Evolutionary conservation across 2,797 vertebrate genomes (phyloP).

Genomic region (Manis crassicaudata): DNA sequence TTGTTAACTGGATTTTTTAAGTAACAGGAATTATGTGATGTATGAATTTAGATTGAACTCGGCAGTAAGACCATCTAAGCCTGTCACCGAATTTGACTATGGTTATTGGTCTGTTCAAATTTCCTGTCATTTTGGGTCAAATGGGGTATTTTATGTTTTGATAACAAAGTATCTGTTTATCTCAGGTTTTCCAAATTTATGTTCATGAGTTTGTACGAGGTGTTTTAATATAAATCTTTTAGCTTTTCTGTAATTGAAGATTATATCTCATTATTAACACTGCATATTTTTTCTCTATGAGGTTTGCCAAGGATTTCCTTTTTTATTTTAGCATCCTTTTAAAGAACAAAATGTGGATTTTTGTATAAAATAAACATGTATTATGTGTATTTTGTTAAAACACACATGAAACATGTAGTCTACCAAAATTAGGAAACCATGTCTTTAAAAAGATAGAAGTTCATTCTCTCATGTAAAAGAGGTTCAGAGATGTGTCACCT

Average conservation of each 20-base stretch:
- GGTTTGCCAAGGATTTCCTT: neutral
- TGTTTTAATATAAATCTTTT: slow-evolving; percentile 22
- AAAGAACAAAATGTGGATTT: slow-evolving; percentile 40
- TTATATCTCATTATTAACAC: neutral
- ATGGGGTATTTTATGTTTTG: slow-evolving; percentile 44
- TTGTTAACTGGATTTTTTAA: slow-evolving; percentile 64
- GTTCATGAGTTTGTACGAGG: neutral
- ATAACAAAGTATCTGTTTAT: slow-evolving; percentile 34
- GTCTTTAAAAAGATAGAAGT: neutral
- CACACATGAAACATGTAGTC: neutral
- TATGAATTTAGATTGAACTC: slow-evolving; percentile 61
- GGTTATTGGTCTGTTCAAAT: slow-evolving; percentile 40
- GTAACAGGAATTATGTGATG: slow-evolving; percentile 55
- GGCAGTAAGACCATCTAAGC: slow-evolving; percentile 35
- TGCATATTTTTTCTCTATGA: neutral
- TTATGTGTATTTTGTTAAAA: too few species aligned
- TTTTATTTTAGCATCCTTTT: neutral
- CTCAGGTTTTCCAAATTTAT: slow-evolving; percentile 25
- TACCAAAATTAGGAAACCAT: neutral
- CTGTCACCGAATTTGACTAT: slow-evolving; percentile 10
- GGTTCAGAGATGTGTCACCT: too few species aligned
- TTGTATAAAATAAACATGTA: neutral
- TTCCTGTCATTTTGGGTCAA: slow-evolving; percentile 53
- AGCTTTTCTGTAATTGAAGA: slow-evolving; percentile 19
- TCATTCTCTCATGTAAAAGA: neutral